Evolutionary conservation across 2,888 invertebrate genomes (phyloP), one percentile per base, ranked within the genome.

Genomic region (Erannis defoliaria): DNA sequence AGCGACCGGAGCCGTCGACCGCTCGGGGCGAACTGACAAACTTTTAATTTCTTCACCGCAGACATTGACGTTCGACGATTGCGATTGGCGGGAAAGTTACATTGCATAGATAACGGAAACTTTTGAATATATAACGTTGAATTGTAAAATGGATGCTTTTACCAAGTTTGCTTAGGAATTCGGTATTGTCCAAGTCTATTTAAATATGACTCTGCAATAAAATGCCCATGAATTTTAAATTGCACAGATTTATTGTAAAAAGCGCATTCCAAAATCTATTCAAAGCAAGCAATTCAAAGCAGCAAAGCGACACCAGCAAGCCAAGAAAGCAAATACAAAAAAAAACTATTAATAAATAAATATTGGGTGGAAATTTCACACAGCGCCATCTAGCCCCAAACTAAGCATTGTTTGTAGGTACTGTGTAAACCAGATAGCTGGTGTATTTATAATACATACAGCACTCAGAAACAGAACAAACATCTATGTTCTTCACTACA

Each of bases 11-110:
- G 80, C 69, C 86, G 84, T 73, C 82, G 82, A 84, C 73, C 78
- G 89, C 90, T 80, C 81, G 80, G 67, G 86, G 89, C 85, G 65
- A 75, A 88, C 86, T 89, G 87, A 84, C 84, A 84, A 90, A 90
- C 89, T 90, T 91, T 90, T 90, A 89, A 90, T 90, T 88, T 85
- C 88, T 86, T 88, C 82, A 78, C 81, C 83, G 78, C 88, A 87
- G 87, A 86, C 86, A 87, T 88, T 89, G 89, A 88, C 85, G 82
- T 83, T 81, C 79, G 80, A 75, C 87, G 81, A 84, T 85, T 83
- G 84, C 88, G 85, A 90, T 90, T 89, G 89, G 90, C 85, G 86
- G 85, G 84, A 85, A 89, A 89, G 86, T 89, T 88, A 86, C 87
- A 84, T 85, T 81, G 83, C 83, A 86, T 81, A 87, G 90, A 89